Conservation (phyloP, 2,797 vertebrate genomes). For the Coreius guichenoti region DNA sequence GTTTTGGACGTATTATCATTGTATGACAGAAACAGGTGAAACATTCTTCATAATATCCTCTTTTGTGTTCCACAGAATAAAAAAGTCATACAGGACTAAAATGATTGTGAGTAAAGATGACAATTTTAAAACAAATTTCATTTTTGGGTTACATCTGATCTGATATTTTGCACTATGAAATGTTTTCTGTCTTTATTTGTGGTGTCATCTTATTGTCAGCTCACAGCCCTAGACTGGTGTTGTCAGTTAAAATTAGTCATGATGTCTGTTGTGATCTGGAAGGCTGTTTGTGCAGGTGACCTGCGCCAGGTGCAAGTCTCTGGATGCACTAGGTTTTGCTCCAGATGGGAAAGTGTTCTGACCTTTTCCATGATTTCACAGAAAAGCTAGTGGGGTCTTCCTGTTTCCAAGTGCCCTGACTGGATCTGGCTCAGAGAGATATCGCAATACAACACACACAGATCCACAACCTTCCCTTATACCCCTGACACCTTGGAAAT, state of each 20-base stretch:
- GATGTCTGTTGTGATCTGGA: neutral
- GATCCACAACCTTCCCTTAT: neutral
- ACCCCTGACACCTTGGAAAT: slow-evolving; percentile 14
- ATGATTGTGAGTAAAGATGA: neutral
- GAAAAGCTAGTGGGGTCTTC: slow-evolving; percentile 55
- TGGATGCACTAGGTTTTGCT: slow-evolving; percentile 30
- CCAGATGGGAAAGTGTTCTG: slow-evolving; percentile 48
- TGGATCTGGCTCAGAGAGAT: slow-evolving; percentile 32
- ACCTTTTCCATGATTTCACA: slow-evolving; percentile 48
- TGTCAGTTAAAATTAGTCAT: slow-evolving; percentile 22
- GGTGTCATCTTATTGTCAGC: neutral
- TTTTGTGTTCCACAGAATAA: neutral
- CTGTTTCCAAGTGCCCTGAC: slow-evolving; percentile 61
- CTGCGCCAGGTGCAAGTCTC: slow-evolving; percentile 56
- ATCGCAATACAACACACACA: slow-evolving; percentile 41
- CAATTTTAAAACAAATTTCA: neutral
- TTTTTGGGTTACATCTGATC: neutral
- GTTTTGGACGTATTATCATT: neutral
- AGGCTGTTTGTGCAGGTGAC: slow-evolving; percentile 51
- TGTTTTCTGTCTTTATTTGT: neutral
- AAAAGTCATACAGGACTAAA: neutral
- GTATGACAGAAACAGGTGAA: neutral
- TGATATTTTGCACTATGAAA: neutral
- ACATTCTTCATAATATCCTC: neutral
- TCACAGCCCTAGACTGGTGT: neutral